Percentiles rank a stretch among this genome's conserved stretches.
These are phyloP conservation scores for Anthoptus insignis DNA, from an alignment of 2,888 invertebrate species.

Conservation along the genomic window DNA sequence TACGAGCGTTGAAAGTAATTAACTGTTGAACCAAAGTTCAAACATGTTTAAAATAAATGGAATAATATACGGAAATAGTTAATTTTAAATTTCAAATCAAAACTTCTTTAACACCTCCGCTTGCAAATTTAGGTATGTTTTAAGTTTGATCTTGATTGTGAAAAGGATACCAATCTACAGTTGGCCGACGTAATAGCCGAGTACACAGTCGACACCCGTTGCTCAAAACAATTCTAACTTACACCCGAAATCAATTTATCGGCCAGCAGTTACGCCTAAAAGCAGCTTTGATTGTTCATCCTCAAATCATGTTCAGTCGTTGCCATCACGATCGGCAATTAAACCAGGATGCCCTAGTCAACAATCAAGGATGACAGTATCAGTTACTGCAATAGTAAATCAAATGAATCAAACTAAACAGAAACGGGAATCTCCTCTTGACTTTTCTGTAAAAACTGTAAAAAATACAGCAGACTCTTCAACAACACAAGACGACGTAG, in stretches of 20 bases:
- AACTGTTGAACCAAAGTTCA: no score
- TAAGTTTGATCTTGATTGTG: no score
- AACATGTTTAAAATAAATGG: no score
- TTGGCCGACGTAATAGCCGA: no score
- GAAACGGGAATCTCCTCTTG: constrained; percentile 93
- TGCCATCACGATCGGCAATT: constrained; percentile 68
- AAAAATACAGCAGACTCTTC: constrained; percentile 96
- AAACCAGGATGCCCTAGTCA: constrained; percentile 77
- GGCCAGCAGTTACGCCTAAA: constrained; percentile 67
- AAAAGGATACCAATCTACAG: no score
- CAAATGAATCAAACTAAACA: constrained; percentile 82
- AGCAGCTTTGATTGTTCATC: constrained; percentile 69
- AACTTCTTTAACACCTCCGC: no score
- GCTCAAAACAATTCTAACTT: constrained; percentile 65
- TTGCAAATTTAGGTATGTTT: no score
- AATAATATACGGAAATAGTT: no score
- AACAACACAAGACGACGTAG: constrained; percentile 90
- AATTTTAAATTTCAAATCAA: no score
- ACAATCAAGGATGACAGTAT: constrained; percentile 80
- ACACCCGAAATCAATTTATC: constrained; percentile 65
- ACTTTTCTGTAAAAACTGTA: constrained; percentile 96
- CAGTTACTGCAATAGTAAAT: constrained; percentile 80
- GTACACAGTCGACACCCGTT: constrained; percentile 59
- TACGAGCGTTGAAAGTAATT: no score
- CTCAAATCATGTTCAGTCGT: constrained; percentile 69